phyloP scores from a whole-genome alignment of 2,888 invertebrate genomes.

The Agelastica alni region DNA sequence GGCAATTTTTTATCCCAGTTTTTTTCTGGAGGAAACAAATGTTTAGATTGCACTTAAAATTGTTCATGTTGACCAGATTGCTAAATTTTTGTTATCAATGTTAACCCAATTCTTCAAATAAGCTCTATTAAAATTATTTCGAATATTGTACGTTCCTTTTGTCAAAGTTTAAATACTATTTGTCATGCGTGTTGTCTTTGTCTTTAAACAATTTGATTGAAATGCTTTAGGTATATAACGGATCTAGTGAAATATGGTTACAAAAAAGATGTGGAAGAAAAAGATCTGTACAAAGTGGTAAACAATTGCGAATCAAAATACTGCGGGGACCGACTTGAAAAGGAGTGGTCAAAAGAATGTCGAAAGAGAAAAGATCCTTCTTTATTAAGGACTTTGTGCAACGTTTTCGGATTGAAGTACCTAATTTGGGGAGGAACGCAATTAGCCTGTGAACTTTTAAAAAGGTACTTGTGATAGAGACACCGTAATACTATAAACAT shows the following conservation, averaged over 20 bases:
- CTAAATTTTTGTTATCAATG: not conserved
- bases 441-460: constrained; percentile 33
- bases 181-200: too few species aligned
- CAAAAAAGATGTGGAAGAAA: constrained; percentile 65
- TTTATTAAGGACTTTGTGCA: constrained; percentile 33
- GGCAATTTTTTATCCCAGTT: too few species aligned
- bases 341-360: constrained; percentile 28
- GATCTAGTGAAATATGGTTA: constrained; percentile 64
- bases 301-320: constrained; percentile 36
- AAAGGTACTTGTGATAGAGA: constrained; percentile 31
- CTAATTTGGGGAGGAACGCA: constrained; percentile 37
- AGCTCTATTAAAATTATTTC: not conserved
- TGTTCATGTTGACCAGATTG: too few species aligned
- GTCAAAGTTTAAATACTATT: too few species aligned
- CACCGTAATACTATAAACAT: not conserved
- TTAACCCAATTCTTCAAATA: not conserved
- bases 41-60: too few species aligned
- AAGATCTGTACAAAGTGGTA: constrained; percentile 62
- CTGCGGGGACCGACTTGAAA: constrained; percentile 39
- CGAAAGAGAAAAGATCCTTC: constrained; percentile 24
- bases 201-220: not conserved
- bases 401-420: constrained; percentile 38
- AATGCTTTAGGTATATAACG: constrained; percentile 30
- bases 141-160: not conserved
- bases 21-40: too few species aligned